Conservation (phyloP, 2,113 vertebrate species). For the Redunca redunca region DNA sequence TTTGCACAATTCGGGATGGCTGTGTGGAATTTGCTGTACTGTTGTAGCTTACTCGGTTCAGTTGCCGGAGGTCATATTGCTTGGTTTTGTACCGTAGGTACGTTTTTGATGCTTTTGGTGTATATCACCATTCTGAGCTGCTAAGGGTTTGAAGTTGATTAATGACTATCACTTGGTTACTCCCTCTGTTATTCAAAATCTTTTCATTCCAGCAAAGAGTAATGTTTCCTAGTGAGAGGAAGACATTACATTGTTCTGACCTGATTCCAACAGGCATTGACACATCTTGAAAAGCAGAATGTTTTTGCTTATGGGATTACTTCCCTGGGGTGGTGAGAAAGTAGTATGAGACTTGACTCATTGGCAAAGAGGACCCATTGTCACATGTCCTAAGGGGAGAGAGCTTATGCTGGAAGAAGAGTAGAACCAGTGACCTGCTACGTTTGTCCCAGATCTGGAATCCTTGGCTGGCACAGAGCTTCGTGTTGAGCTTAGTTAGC, state of each 20-base stretch:
- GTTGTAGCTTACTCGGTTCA: not conserved
- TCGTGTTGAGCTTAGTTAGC: not conserved
- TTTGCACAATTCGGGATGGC: not conserved
- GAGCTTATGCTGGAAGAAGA: not conserved
- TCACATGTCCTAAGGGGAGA: not conserved
- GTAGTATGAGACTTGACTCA: not conserved
- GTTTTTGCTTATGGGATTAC: not conserved
- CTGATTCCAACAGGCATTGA: conserved; percentile 2
- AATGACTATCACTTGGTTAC: not conserved
- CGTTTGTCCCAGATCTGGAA: not conserved
- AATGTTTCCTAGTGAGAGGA: conserved; percentile 10
- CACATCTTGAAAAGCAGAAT: not conserved
- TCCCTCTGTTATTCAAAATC: conserved; percentile 10
- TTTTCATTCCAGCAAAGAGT: conserved; percentile 13
- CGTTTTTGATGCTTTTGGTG: not conserved
- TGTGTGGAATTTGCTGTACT: not conserved
- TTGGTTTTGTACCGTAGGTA: not conserved
- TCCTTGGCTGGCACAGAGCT: not conserved
- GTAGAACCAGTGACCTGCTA: not conserved
- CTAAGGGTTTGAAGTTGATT: not conserved
- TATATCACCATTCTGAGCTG: not conserved
- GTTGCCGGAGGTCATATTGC: not conserved
- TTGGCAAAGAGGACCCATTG: not conserved
- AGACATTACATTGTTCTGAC: not conserved
- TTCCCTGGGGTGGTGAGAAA: not conserved